A percentile compares a stretch with the other conserved stretches of the same genome.
phyloP scores from a whole-genome alignment of 2,888 invertebrate species.

The Cerastoderma edule region DNA sequence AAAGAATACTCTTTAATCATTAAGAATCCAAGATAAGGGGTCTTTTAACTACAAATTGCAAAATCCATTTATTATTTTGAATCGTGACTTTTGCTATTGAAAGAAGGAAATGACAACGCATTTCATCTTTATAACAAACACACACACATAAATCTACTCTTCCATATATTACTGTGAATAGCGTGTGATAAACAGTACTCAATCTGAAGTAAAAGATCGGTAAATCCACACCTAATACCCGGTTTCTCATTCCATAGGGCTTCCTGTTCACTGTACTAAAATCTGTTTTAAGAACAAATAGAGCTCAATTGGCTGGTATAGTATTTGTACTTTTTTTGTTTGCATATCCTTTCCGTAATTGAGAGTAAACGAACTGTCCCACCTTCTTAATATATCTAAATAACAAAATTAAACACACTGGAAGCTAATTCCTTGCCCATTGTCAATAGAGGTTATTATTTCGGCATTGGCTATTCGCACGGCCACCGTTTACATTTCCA shows the following conservation, averaged over 20 bases:
- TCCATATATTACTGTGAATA: too few relatives aligned
- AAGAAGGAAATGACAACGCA: too few relatives aligned
- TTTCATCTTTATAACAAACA: too few relatives aligned
- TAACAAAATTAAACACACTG: slow-evolving; percentile 69
- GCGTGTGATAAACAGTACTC: too few relatives aligned
- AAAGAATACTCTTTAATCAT: too few relatives aligned
- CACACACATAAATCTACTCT: too few relatives aligned
- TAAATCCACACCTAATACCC: too few relatives aligned
- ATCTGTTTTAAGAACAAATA: slow-evolving; percentile 26
- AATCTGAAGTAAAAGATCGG: too few relatives aligned
- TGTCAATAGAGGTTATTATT: slow-evolving; percentile 41
- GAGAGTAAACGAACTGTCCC: slow-evolving; percentile 50
- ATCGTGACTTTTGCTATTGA: too few relatives aligned
- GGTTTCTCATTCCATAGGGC: background rate
- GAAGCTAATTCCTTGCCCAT: slow-evolving; percentile 45
- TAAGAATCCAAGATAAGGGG: too few relatives aligned
- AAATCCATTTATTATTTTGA: too few relatives aligned
- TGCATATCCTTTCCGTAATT: slow-evolving; percentile 54
- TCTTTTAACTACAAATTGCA: too few relatives aligned
- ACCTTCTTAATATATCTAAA: slow-evolving; percentile 63
- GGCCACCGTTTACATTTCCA: slow-evolving; percentile 42
- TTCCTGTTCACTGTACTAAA: slow-evolving; percentile 3
- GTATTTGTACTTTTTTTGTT: slow-evolving; percentile 39
- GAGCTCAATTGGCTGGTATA: slow-evolving; percentile 17
- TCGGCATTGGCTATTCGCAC: slow-evolving; percentile 25